A percentile compares a stretch with the other conserved stretches of the same genome.
These are phyloP conservation scores for Lanistes nyassanus DNA, from an alignment of 1,140 invertebrate species.

Conservation along the genomic window DNA sequence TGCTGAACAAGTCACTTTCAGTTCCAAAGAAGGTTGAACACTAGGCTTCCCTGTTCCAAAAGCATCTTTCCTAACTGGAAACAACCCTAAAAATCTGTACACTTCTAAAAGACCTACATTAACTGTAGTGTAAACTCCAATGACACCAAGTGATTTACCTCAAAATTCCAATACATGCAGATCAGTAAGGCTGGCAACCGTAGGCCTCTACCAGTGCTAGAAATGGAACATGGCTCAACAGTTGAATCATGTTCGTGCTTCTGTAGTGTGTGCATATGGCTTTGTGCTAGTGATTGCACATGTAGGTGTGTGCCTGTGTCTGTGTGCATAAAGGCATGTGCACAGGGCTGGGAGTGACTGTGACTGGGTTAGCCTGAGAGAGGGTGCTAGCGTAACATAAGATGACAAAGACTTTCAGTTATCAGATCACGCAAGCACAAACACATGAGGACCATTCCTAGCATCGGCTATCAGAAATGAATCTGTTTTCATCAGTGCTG, in stretches of 20 bases:
- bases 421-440: no score
- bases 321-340: not conserved
- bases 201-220: not conserved
- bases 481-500: no score
- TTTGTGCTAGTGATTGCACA: conserved; percentile 6
- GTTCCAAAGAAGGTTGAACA: no score
- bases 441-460: no score
- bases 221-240: not conserved
- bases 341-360: not conserved
- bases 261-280: conserved; percentile 12
- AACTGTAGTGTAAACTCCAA: not conserved
- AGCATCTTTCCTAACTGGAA: no score
- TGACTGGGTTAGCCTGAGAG: not conserved
- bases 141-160: not conserved
- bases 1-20: no score
- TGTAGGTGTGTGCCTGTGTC: conserved; percentile 8
- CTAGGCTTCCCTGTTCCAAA: no score
- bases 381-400: not conserved
- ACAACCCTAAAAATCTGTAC: no score
- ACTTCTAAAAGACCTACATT: no score
- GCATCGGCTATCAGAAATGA: no score
- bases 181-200: not conserved
- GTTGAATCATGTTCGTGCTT: not conserved
- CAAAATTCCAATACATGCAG: not conserved
- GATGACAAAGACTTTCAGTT: no score